A percentile compares a stretch with the other conserved stretches of the same genome.
These are phyloP conservation scores for Rhopalosiphum nymphaeae DNA, from an alignment of 2,888 invertebrate species.

Conservation along the genomic window DNA sequence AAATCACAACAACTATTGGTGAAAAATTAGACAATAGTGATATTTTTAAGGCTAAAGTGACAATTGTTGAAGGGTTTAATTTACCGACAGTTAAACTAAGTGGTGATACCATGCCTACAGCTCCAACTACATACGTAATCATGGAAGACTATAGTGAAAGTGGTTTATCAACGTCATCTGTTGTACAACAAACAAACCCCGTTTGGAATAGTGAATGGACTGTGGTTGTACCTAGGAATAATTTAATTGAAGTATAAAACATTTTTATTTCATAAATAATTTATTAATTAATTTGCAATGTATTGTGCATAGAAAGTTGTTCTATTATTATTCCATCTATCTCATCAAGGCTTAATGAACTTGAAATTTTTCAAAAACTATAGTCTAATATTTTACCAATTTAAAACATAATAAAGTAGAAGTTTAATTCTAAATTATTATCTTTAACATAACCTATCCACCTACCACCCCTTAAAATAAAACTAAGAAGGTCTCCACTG, in stretches of 20 bases:
- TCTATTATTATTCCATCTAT: not conserved
- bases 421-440: no score
- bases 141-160: not conserved
- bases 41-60: constrained; percentile 51
- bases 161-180: constrained; percentile 28
- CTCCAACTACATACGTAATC: constrained; percentile 54
- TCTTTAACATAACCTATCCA: no score
- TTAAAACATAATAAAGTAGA: no score
- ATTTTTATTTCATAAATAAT: not conserved
- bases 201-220: constrained; percentile 52
- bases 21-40: constrained; percentile 5
- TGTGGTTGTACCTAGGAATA: not conserved
- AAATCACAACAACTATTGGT: not conserved
- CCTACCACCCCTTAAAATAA: no score
- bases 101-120: constrained; percentile 5
- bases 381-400: no score
- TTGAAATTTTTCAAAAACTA: no score
- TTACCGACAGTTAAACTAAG: constrained; percentile 50
- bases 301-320: not conserved
- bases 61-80: constrained; percentile 33
- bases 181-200: constrained; percentile 48
- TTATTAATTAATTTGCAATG: not conserved
- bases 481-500: no score
- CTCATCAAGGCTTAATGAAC: no score
- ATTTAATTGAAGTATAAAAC: constrained; percentile 38